phyloP scores from a whole-genome alignment of 2,797 vertebrate species.

The Halcyon chelicuti region DNA sequence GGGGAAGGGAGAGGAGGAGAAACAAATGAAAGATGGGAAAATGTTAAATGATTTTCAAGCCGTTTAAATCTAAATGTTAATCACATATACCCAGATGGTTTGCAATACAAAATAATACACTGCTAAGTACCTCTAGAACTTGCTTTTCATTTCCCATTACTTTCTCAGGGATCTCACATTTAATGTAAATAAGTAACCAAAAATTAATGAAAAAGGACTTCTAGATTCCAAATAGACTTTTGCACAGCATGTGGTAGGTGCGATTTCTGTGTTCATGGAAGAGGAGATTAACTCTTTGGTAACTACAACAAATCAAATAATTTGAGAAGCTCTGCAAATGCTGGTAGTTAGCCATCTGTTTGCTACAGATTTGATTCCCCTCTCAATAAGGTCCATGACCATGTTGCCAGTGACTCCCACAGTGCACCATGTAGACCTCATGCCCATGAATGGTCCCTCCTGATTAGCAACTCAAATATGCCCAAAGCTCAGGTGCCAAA shows the following conservation, averaged over 20 bases:
- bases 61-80: not conserved
- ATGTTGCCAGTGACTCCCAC: accelerated
- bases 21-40: not conserved
- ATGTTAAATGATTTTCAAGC: not conserved
- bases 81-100: not conserved
- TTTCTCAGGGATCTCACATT: not conserved
- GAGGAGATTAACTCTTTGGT: not conserved
- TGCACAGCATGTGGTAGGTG: not conserved
- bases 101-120: not conserved
- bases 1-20: not conserved
- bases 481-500: not conserved
- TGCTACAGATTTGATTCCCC: not conserved
- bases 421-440: accelerated
- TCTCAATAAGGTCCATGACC: not conserved
- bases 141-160: not conserved
- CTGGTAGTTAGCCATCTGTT: accelerated
- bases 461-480: not conserved
- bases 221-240: not conserved
- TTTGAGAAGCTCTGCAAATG: not conserved
- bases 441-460: not conserved
- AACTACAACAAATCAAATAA: not conserved
- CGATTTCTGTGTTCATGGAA: not conserved
- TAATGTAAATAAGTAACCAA: not conserved
- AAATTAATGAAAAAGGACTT: not conserved
- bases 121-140: not conserved